phyloP scores from a whole-genome alignment of 2,888 invertebrate genomes.

The Suillia variegata region DNA sequence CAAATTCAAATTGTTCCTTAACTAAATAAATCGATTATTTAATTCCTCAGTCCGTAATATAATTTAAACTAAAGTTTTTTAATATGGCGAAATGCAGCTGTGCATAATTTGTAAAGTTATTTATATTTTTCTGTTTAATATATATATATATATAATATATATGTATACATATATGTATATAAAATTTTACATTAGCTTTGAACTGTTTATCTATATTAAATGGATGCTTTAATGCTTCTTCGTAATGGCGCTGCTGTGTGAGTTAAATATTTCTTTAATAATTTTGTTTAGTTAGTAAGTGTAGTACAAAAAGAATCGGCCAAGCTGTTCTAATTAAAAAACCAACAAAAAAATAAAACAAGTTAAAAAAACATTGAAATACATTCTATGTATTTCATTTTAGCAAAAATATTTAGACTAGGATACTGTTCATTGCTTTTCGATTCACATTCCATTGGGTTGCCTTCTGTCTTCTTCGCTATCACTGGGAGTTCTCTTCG shows the following conservation, averaged over 20 bases:
- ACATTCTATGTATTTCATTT: neutral
- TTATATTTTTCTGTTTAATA: neutral
- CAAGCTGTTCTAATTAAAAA: too few relatives aligned
- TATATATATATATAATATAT: constrained; percentile 21
- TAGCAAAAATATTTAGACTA: constrained; percentile 40
- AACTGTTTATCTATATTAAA: neutral
- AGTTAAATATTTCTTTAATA: constrained; percentile 3
- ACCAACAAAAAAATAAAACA: too few relatives aligned
- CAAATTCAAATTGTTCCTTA: too few relatives aligned
- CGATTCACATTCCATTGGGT: constrained; percentile 53
- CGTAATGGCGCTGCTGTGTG: neutral
- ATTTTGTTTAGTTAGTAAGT: neutral
- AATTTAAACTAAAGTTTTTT: too few relatives aligned
- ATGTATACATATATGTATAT: neutral
- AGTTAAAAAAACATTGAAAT: neutral
- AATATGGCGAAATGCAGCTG: too few relatives aligned
- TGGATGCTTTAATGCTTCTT: neutral
- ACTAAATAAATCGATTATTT: too few relatives aligned
- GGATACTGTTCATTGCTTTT: constrained; percentile 59
- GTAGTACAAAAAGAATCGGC: too few relatives aligned
- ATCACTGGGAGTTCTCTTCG: constrained; percentile 46
- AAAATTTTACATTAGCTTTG: too few relatives aligned
- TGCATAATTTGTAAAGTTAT: too few relatives aligned
- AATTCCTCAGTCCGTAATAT: too few relatives aligned
- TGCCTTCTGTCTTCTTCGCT: constrained; percentile 45